Evolutionary conservation across 2,797 vertebrate species (phyloP).

Genomic region (Amblyraja radiata): DNA sequence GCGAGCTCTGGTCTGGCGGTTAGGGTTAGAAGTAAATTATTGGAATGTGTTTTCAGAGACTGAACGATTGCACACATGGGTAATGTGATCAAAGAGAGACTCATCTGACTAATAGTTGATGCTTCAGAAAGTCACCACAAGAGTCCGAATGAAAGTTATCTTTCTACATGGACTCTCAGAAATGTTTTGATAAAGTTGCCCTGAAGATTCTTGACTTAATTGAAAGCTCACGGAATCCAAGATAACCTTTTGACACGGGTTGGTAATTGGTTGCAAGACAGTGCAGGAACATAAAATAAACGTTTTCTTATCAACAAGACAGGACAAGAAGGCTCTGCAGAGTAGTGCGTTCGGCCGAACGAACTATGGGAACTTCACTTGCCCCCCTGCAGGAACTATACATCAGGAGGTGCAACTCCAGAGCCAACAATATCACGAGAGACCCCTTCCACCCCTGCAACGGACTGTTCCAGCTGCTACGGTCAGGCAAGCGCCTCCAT

Average conservation of each 20-base stretch:
- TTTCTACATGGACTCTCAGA: neutral
- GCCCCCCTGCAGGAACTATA: too few relatives aligned
- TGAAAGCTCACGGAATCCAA: neutral
- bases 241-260: neutral
- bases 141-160: neutral
- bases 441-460: too few relatives aligned
- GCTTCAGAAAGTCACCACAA: neutral
- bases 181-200: too few relatives aligned
- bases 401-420: too few relatives aligned
- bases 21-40: neutral
- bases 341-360: too few relatives aligned
- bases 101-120: neutral
- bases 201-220: neutral
- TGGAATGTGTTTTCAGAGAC: neutral
- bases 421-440: too few relatives aligned
- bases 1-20: neutral
- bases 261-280: neutral
- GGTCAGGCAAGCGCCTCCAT: too few relatives aligned
- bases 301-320: too few relatives aligned
- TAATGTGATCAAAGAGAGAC: neutral
- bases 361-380: too few relatives aligned
- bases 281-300: neutral
- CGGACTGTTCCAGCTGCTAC: too few relatives aligned
- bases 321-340: too few relatives aligned
- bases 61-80: neutral